Conservation (phyloP, 2,113 vertebrate genomes). For the Galemys pyrenaicus region DNA sequence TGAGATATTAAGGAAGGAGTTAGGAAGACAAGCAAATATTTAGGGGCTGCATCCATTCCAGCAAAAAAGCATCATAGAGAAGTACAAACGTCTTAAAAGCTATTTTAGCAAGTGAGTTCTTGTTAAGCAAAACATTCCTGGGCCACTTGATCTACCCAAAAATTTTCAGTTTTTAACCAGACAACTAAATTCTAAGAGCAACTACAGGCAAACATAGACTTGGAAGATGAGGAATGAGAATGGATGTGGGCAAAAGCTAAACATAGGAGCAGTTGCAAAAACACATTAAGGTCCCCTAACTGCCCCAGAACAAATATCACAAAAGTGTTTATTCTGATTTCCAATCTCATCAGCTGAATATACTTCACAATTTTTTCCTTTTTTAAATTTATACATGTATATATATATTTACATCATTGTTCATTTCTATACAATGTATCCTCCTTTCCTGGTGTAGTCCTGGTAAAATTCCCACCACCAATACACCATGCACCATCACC, state of each 20-base stretch:
- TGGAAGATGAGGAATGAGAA: background rate
- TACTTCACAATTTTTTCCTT: background rate
- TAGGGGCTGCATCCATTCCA: conserved; percentile 28
- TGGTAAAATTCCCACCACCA: no score
- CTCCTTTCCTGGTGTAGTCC: no score
- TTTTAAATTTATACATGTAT: no score
- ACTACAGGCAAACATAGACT: background rate
- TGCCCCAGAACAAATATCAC: conserved; percentile 7
- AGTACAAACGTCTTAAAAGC: conserved; percentile 35
- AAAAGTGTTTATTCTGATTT: conserved; percentile 41
- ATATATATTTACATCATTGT: no score
- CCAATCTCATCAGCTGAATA: conserved; percentile 22
- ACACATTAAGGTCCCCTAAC: background rate
- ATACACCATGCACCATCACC: no score
- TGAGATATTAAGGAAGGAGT: conserved; percentile 26
- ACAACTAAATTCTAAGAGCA: conserved; percentile 27
- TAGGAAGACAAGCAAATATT: conserved; percentile 51
- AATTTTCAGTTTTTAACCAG: conserved; percentile 49
- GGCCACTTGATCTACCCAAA: conserved; percentile 1
- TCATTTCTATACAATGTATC: no score
- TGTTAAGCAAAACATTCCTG: conserved; percentile 48
- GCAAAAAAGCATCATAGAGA: background rate
- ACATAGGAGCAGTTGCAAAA: conserved; percentile 18
- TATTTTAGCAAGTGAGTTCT: conserved; percentile 46
- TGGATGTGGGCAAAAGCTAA: background rate